phyloP scores from a whole-genome alignment of 2,797 vertebrate genomes.

The Enteromius anoplus region DNA sequence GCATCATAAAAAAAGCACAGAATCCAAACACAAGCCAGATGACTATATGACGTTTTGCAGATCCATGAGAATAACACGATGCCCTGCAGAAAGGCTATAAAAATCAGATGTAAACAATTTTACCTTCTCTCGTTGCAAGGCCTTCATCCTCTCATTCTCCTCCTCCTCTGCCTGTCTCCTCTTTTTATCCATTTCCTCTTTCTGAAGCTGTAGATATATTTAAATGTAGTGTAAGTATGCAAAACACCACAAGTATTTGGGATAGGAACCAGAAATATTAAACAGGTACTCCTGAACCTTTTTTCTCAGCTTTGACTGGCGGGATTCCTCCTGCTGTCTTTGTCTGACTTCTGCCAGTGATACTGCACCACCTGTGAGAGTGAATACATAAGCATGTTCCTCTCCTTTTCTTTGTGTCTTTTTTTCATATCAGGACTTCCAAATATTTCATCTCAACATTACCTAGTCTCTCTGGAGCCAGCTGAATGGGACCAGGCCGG shows the following conservation, averaged over 20 bases:
- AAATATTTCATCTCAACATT: conserved; percentile 27
- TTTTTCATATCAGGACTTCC: neutral
- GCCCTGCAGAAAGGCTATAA: neutral
- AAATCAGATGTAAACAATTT: conserved; percentile 8
- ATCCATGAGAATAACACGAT: neutral
- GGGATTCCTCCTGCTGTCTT: conserved; percentile 73
- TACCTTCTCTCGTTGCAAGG: conserved; percentile 84
- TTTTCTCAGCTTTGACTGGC: conserved; percentile 79
- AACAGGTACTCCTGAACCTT: conserved; percentile 73
- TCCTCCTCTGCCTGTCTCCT: conserved; percentile 81
- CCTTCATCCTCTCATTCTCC: conserved; percentile 77
- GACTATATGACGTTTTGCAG: neutral
- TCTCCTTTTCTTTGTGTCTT: neutral
- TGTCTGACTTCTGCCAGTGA: conserved; percentile 78
- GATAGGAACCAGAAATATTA: neutral
- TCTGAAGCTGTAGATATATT: conserved; percentile 72
- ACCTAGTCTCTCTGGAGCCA: conserved; percentile 81
- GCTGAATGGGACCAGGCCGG: conserved; percentile 66
- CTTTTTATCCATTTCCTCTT: conserved; percentile 73
- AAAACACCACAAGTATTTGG: neutral
- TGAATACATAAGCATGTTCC: neutral
- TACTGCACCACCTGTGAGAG: conserved; percentile 77
- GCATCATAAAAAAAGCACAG: conserved; percentile 4
- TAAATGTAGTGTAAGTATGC: conserved; percentile 58
- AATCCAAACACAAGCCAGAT: conserved; percentile 4